Percentiles rank a stretch among this genome's conserved stretches.
Conservation (phyloP, 2,113 vertebrate genomes). For the Dipodomys spectabilis region DNA sequence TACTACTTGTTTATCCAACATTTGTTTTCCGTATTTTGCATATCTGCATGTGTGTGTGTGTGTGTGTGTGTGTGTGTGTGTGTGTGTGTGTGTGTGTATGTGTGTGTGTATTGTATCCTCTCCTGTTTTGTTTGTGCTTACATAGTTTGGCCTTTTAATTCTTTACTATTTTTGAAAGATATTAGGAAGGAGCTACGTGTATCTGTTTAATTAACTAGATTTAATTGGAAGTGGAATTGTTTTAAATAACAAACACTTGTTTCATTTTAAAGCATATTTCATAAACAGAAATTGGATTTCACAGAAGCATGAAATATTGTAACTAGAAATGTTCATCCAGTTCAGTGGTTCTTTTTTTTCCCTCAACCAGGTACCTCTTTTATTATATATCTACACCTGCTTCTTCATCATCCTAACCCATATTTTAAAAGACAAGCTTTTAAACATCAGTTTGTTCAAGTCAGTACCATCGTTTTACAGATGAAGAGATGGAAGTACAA, state of each 20-base stretch:
- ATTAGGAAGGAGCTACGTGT: constrained; percentile 16
- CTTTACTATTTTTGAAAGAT: constrained; percentile 2
- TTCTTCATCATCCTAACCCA: neutral
- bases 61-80: neutral
- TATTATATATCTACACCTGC: neutral
- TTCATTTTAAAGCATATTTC: constrained; percentile 56
- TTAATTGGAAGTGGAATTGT: constrained; percentile 37
- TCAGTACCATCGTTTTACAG: constrained; percentile 33
- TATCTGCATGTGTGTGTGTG: no score
- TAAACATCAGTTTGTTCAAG: constrained; percentile 16
- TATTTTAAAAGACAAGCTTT: constrained; percentile 36
- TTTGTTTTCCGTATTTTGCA: constrained; percentile 34
- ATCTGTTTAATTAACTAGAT: constrained; percentile 3
- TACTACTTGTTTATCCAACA: constrained; percentile 28
- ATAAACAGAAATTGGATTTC: constrained; percentile 61
- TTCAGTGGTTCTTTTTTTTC: constrained; percentile 21
- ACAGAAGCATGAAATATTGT: constrained; percentile 54
- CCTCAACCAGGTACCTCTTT: neutral
- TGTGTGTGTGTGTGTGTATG: no score
- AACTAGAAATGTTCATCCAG: constrained; percentile 45
- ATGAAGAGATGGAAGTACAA: neutral
- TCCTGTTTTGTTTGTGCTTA: constrained; percentile 26
- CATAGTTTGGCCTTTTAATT: constrained; percentile 47
- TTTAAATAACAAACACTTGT: constrained; percentile 64
- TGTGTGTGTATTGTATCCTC: neutral